Conservation (phyloP, 2,113 vertebrate genomes). For the Nothocercus nigrocapillus region DNA sequence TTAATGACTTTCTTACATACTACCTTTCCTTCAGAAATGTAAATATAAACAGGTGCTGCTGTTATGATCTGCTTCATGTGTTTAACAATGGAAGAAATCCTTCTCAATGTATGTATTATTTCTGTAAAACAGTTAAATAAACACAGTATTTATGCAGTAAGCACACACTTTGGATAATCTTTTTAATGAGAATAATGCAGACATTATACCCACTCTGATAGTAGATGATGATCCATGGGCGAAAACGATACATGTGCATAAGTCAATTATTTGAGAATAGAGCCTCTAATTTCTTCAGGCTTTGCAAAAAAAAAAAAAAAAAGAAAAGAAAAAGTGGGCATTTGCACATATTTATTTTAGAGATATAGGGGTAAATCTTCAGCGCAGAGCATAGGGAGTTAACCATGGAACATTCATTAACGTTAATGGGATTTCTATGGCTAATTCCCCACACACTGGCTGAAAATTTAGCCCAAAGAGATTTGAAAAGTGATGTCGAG, state of each 20-base stretch:
- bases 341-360: constrained; percentile 71
- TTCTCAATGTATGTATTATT: neutral
- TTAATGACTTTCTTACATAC: neutral
- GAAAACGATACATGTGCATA: neutral
- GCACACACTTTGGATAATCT: constrained; percentile 70
- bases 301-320: constrained; percentile 58
- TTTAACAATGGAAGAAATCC: constrained; percentile 46
- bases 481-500: constrained; percentile 66
- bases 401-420: constrained; percentile 64
- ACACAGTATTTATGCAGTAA: constrained; percentile 15
- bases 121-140: constrained; percentile 58
- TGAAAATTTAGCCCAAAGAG: constrained; percentile 73
- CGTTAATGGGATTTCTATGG: constrained; percentile 68
- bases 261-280: constrained; percentile 65
- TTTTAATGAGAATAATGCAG: constrained; percentile 65
- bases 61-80: neutral
- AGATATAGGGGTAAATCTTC: constrained; percentile 65
- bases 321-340: constrained; percentile 61
- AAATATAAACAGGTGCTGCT: neutral
- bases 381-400: constrained; percentile 55
- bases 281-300: constrained; percentile 59
- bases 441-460: constrained; percentile 66
- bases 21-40: neutral
- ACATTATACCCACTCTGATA: constrained; percentile 62
- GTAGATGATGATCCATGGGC: constrained; percentile 25